These are phyloP conservation scores for Gambelia wislizenii DNA, from an alignment of 2,797 vertebrate species.

Conservation along the genomic window DNA sequence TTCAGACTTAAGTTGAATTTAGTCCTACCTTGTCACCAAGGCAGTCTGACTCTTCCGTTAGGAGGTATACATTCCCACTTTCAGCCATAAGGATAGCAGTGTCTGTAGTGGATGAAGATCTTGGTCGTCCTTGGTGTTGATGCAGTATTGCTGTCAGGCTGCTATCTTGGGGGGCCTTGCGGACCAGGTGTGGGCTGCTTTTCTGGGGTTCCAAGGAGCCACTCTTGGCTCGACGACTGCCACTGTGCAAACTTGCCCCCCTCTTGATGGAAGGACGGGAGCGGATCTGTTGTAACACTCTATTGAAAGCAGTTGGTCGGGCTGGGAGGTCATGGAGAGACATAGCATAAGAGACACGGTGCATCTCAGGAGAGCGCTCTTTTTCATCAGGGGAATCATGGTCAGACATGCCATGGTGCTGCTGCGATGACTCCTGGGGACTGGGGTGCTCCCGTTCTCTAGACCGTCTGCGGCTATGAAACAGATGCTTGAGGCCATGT, in stretches of 20 bases:
- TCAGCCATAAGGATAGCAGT: conserved; percentile 81
- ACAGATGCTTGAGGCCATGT: conserved; percentile 87
- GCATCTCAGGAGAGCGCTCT: conserved; percentile 86
- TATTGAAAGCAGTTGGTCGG: conserved; percentile 86
- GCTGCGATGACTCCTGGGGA: conserved; percentile 74
- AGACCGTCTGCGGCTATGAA: conserved; percentile 85
- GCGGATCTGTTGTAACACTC: conserved; percentile 87
- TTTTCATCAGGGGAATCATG: conserved; percentile 86
- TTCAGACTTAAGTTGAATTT: background rate
- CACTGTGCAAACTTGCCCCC: conserved; percentile 82
- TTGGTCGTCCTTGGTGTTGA: conserved; percentile 84
- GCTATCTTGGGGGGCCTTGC: conserved; percentile 82
- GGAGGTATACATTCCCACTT: conserved; percentile 69
- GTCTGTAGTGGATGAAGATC: conserved; percentile 86
- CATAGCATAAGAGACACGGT: conserved; percentile 86
- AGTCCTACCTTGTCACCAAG: conserved; percentile 78
- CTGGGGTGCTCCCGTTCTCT: conserved; percentile 81
- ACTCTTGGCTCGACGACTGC: conserved; percentile 81
- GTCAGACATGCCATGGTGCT: conserved; percentile 73
- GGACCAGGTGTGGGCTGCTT: conserved; percentile 82
- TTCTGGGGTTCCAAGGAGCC: conserved; percentile 80
- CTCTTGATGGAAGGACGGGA: conserved; percentile 85
- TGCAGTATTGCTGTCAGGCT: conserved; percentile 83
- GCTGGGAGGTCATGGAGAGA: conserved; percentile 85
- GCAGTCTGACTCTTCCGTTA: conserved; percentile 78